Percentiles rank a stretch among this genome's conserved stretches.
phyloP scores from a whole-genome alignment of 2,113 vertebrate species.

The Ranitomeya variabilis region DNA sequence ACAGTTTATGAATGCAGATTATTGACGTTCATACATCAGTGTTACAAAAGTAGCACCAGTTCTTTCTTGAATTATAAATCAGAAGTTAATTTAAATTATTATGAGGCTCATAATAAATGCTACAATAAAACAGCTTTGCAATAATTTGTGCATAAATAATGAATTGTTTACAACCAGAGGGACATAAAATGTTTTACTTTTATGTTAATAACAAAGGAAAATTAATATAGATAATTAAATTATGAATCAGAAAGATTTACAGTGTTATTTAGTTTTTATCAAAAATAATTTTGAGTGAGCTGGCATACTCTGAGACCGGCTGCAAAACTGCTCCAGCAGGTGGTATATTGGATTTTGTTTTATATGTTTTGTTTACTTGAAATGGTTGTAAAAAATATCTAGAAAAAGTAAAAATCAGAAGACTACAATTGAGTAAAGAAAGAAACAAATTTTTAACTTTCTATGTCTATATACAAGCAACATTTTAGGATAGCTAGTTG shows the following conservation, averaged over 20 bases:
- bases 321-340: neutral
- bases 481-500: neutral
- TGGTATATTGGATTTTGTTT: constrained; percentile 37
- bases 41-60: neutral
- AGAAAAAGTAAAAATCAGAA: neutral
- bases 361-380: constrained; percentile 7
- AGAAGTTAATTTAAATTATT: constrained; percentile 41
- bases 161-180: constrained; percentile 13
- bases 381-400: neutral
- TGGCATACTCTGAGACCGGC: neutral
- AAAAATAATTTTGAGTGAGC: constrained; percentile 5
- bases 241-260: neutral
- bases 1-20: neutral
- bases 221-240: constrained; percentile 47
- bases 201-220: constrained; percentile 44
- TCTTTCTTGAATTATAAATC: constrained; percentile 16
- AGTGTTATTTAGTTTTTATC: constrained; percentile 7
- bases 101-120: neutral
- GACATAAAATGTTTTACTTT: constrained; percentile 9
- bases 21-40: neutral
- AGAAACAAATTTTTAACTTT: neutral
- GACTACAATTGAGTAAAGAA: neutral
- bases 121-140: constrained; percentile 36
- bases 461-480: neutral
- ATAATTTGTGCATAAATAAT: constrained; percentile 54